Evolutionary conservation across 1,140 invertebrate species (phyloP), one percentile per base, ranked within the genome.

Genomic region (Druon quercuslanigerum): DNA sequence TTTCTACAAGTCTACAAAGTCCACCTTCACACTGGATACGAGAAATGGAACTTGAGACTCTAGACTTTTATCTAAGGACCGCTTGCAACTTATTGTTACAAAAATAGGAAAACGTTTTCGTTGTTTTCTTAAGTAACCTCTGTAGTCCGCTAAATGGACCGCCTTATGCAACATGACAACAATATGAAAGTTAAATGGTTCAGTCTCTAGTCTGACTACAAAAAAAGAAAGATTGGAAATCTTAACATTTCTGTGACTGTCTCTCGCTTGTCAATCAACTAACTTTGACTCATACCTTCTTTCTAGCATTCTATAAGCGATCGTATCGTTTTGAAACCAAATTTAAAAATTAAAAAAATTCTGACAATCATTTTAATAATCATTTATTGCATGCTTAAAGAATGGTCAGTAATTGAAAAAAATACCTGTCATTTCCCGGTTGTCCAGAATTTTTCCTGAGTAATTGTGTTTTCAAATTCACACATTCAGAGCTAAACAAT

Each of bases 21-120:
- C 74, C 85, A 71, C 77, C 72, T 80, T 80, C 73, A 79, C 79
- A 71, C 78, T 78, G 78, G 25, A 33, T 66, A 40, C 60, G 33
- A 66, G 60, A 40, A 19, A 11, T 14, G 13, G n/a, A 33, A 20
- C 17, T 57, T 20, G 8, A n/a, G 46, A 4, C 1, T 8, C 7
- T 40, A 40, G 13, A 1, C 25, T n/a, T 7, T 66, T 46, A 46
- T 46, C 40, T 46, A 46, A 46, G 40, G 7, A 46, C 40, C 60
- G 60, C 33, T 5, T 33, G 33, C 60, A 33, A 66, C 60, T 40
- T 25, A 17, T 9, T 16, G 16, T 54, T 60, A 60, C 25, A 60
- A 66, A 66, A 40, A 66, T 40, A 66, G 8, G 19, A 11, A 40
- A 66, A 60, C 25, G n/a, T 66, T 66, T 66, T 40, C 60, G 13